These are phyloP conservation scores for Prionace glauca DNA, from an alignment of 2,797 vertebrate species.

Conservation along the genomic window DNA sequence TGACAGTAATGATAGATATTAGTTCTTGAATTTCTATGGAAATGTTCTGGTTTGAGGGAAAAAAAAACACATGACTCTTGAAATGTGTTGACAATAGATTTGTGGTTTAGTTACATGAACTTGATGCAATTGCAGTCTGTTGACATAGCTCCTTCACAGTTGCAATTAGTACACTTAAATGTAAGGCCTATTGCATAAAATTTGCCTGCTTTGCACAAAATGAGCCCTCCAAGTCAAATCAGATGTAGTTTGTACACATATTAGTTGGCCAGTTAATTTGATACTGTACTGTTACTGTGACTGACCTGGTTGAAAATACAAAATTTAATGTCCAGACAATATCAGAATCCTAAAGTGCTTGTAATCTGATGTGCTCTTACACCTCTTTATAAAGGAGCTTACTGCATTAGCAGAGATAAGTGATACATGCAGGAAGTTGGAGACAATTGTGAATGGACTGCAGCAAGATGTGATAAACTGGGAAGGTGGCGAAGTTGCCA, in stretches of 20 bases:
- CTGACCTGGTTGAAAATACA: neutral
- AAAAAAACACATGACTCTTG: neutral
- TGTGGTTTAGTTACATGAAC: neutral
- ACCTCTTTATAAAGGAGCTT: conserved; percentile 13
- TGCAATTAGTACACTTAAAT: neutral
- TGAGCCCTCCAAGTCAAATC: neutral
- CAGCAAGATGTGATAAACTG: conserved; percentile 13
- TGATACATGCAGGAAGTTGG: neutral
- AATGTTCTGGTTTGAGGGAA: neutral
- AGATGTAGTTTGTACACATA: neutral
- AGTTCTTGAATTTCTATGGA: neutral
- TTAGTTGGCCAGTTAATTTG: neutral
- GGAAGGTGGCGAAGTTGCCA: conserved; percentile 17
- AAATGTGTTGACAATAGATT: neutral
- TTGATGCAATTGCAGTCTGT: neutral
- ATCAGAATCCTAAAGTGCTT: neutral
- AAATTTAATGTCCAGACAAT: neutral
- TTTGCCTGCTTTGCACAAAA: neutral
- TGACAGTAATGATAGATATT: neutral
- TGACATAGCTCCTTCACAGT: neutral
- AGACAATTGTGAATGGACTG: neutral
- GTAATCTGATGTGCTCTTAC: neutral
- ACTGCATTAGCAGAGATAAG: neutral
- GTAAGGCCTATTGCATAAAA: neutral
- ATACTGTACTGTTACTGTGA: neutral